Conservation (phyloP, 2,888 invertebrate species). For the Pristionchus exspectatus region DNA sequence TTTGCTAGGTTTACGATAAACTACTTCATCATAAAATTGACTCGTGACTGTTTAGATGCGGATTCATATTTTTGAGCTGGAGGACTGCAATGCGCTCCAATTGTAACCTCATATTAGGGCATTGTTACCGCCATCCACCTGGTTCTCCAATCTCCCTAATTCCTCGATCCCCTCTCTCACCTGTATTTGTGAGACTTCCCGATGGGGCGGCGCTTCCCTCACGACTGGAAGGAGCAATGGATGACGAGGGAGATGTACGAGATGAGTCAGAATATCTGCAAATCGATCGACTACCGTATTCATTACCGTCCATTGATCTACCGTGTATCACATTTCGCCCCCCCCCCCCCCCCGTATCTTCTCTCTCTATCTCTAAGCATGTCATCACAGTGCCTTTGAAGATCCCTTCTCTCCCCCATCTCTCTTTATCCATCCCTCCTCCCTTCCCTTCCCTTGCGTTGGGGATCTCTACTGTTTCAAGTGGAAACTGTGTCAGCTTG, state of each 20-base stretch:
- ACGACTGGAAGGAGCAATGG: slow-evolving; percentile 13
- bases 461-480: slow-evolving; percentile 28
- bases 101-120: not conserved
- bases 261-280: slow-evolving; percentile 54
- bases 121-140: not conserved
- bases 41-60: too few relatives aligned
- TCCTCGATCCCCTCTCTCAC: not conserved
- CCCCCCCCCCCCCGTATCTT: not conserved
- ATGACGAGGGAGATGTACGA: slow-evolving; percentile 27
- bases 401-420: not conserved
- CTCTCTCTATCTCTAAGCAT: not conserved
- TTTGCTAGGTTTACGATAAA: not conserved
- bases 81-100: not conserved
- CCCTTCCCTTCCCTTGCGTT: not conserved
- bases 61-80: too few relatives aligned
- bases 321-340: not conserved
- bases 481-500: slow-evolving; percentile 42
- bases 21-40: not conserved
- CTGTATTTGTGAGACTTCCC: slow-evolving; percentile 36
- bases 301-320: not conserved
- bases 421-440: not conserved
- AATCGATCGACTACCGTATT: not conserved
- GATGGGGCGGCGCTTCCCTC: slow-evolving; percentile 38
- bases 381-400: slow-evolving; percentile 11
- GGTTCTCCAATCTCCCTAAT: not conserved